A percentile compares a stretch with the other conserved stretches of the same genome.
These are phyloP conservation scores for Propithecus deckenii DNA, from an alignment of 2,797 vertebrate species.

Conservation along the genomic window DNA sequence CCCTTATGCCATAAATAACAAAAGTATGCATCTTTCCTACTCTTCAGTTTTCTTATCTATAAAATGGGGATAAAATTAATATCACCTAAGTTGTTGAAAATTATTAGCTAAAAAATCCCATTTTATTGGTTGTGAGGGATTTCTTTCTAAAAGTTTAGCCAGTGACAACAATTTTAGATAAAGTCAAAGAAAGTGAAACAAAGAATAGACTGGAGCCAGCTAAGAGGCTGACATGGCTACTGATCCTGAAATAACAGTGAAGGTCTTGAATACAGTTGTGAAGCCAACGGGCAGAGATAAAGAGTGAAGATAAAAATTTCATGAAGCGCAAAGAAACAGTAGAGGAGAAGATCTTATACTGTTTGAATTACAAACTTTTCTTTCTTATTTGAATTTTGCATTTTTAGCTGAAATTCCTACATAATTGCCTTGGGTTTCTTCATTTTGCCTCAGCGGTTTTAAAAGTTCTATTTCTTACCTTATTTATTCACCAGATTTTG, in stretches of 20 bases:
- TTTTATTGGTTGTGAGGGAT: background rate
- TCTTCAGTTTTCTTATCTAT: background rate
- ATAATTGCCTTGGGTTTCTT: background rate
- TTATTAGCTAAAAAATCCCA: background rate
- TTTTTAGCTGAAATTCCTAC: conserved; percentile 5
- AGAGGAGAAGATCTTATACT: background rate
- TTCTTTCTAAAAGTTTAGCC: background rate
- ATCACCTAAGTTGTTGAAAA: background rate
- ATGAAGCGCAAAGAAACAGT: background rate
- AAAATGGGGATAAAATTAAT: background rate
- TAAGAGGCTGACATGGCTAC: background rate
- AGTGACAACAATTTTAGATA: background rate
- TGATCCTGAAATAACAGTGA: conserved; percentile 21
- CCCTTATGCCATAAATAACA: background rate
- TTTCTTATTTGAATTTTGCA: background rate
- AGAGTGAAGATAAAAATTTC: background rate
- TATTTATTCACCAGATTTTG: background rate
- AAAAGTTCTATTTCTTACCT: background rate
- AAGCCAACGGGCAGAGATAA: background rate
- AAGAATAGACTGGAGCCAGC: background rate
- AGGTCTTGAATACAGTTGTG: background rate
- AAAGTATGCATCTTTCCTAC: background rate
- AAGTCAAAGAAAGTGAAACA: conserved; percentile 37
- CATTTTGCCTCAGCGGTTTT: background rate
- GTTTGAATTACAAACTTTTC: background rate